A percentile compares a stretch with the other conserved stretches of the same genome.
These are phyloP conservation scores for Cardiocondyla obscurior DNA, from an alignment of 1,140 invertebrate species.

Conservation along the genomic window DNA sequence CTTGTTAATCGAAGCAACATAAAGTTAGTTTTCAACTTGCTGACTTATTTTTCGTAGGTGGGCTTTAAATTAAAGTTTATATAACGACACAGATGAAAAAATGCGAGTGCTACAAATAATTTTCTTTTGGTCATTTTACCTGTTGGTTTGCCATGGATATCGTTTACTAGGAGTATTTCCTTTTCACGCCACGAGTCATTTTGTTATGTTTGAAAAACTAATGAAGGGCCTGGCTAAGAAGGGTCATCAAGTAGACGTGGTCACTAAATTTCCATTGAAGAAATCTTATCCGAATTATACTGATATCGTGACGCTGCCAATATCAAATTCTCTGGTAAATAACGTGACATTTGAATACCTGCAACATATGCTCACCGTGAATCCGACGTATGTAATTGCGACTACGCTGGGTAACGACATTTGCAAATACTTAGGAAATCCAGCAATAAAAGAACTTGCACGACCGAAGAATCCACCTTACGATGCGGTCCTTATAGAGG, in stretches of 20 bases:
- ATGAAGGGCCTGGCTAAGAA: slow-evolving; percentile 84
- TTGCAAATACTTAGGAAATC: slow-evolving; percentile 42
- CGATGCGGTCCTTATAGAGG: slow-evolving; percentile 67
- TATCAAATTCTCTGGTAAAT: slow-evolving; percentile 57
- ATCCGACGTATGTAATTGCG: background rate
- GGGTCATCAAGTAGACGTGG: slow-evolving; percentile 86
- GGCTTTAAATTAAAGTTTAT: background rate
- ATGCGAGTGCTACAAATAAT: slow-evolving; percentile 45
- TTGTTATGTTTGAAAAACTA: slow-evolving; percentile 84
- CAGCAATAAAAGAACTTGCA: slow-evolving; percentile 41
- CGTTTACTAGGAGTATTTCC: slow-evolving; percentile 82
- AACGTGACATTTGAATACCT: slow-evolving; percentile 63
- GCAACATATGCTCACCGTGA: rapidly evolving
- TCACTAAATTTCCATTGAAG: slow-evolving; percentile 84
- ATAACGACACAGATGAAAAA: background rate
- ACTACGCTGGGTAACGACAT: background rate
- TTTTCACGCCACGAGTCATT: slow-evolving; percentile 85
- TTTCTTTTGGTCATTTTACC: background rate
- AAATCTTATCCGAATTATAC: slow-evolving; percentile 83
- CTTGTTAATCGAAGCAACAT: no score
- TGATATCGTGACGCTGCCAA: slow-evolving; percentile 78
- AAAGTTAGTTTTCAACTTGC: background rate
- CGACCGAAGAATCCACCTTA: slow-evolving; percentile 64
- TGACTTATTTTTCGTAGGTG: background rate
- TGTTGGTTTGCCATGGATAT: slow-evolving; percentile 61